Percentiles rank a stretch among this genome's conserved stretches.
These are phyloP conservation scores for Microcebus tavaratra DNA, from an alignment of 2,113 vertebrate genomes.

Conservation along the genomic window DNA sequence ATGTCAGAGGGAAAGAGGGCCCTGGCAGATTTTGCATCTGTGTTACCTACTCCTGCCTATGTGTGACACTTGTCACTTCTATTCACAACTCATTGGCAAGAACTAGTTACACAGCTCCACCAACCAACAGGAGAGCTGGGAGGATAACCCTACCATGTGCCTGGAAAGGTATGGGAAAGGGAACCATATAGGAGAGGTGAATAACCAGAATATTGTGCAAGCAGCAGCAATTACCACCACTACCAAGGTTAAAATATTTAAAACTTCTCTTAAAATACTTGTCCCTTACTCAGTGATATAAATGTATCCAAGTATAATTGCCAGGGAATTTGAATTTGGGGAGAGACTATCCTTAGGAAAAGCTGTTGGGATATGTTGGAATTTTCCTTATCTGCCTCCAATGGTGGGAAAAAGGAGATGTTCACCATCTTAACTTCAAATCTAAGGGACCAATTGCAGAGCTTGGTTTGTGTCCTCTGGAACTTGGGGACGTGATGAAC, in stretches of 20 bases:
- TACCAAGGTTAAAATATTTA: background rate
- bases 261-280: background rate
- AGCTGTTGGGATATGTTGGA: background rate
- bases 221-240: background rate
- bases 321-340: background rate
- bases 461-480: background rate
- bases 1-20: background rate
- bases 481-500: background rate
- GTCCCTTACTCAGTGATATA: background rate
- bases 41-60: background rate
- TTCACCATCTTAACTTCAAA: fast-evolving
- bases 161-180: background rate
- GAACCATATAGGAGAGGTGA: fast-evolving
- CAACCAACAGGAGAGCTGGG: background rate
- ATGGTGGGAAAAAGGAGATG: background rate
- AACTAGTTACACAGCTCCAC: background rate
- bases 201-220: background rate
- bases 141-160: background rate
- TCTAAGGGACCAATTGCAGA: background rate
- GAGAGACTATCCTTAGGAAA: background rate
- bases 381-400: background rate
- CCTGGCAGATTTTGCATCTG: background rate
- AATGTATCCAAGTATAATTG: background rate
- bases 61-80: background rate
- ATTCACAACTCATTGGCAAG: background rate